These are phyloP conservation scores for Prionailurus viverrinus DNA, from an alignment of 2,113 vertebrate genomes.

Conservation along the genomic window DNA sequence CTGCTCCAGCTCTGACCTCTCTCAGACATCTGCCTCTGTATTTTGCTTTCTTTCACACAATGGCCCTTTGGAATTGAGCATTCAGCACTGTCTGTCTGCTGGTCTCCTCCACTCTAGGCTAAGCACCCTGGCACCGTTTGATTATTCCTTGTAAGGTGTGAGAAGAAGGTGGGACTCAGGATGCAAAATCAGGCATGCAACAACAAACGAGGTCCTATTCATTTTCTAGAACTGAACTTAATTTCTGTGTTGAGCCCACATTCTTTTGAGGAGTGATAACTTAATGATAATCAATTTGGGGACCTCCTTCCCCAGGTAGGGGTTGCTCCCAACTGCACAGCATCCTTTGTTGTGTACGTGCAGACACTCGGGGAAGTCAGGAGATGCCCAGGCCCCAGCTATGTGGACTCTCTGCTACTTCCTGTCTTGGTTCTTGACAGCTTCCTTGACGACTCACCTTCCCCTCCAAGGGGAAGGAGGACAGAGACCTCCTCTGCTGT, in stretches of 20 bases:
- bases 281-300: background rate
- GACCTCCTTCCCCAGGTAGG: background rate
- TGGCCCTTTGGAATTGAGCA: background rate
- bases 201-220: background rate
- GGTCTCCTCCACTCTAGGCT: background rate
- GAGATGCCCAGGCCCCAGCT: rapidly evolving
- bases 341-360: background rate
- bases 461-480: background rate
- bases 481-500: background rate
- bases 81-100: background rate
- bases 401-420: background rate
- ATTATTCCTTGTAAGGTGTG: background rate
- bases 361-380: background rate
- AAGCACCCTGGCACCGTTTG: background rate
- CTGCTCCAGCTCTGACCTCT: background rate
- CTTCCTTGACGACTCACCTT: background rate
- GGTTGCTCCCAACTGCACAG: background rate
- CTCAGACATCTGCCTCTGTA: background rate
- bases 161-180: background rate
- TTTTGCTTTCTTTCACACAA: background rate
- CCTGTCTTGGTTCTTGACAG: background rate
- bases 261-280: background rate
- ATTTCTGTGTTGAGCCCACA: background rate
- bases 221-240: background rate
- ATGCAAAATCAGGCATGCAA: background rate